Evolutionary conservation across 2,797 vertebrate genomes (phyloP).

Genomic region (Periophthalmus magnuspinnatus): DNA sequence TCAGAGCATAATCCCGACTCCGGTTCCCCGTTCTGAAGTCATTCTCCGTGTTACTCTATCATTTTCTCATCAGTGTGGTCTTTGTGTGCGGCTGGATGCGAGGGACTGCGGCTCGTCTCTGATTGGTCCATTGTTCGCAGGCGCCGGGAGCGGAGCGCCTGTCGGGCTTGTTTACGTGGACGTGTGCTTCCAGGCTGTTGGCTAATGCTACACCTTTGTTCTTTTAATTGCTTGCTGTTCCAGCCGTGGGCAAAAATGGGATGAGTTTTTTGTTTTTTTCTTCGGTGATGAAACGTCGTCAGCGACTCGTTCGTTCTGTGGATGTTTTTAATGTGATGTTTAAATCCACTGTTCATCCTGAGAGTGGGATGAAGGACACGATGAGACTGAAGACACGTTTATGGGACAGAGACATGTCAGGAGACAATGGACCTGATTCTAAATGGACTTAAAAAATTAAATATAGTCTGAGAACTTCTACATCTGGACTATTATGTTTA

Average conservation of each 20-base stretch:
- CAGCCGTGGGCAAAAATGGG: conserved; percentile 47
- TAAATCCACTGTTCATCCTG: background rate
- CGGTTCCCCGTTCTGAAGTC: conserved; percentile 43
- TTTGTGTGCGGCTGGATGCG: conserved; percentile 50
- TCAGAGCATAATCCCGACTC: conserved; percentile 60
- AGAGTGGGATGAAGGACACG: too few species aligned
- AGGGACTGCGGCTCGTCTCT: conserved; percentile 50
- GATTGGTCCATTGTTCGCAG: conserved; percentile 67
- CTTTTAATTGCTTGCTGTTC: conserved; percentile 69
- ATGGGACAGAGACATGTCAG: too few species aligned
- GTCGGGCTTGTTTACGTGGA: conserved; percentile 66
- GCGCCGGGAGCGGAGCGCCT: conserved; percentile 39
- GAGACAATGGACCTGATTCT: too few species aligned
- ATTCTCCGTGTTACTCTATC: conserved; percentile 59
- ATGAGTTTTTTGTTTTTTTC: conserved; percentile 39
- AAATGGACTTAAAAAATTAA: background rate
- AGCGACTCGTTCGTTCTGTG: conserved; percentile 20
- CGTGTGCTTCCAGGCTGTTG: conserved; percentile 52
- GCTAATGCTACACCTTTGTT: conserved; percentile 70
- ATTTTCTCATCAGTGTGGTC: conserved; percentile 67
- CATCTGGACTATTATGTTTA: too few species aligned
- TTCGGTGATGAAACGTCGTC: conserved; percentile 27
- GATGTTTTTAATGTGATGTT: conserved; percentile 13
- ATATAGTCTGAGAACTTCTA: too few species aligned
- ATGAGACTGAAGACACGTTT: too few species aligned